Evolutionary conservation across 2,797 vertebrate genomes (phyloP), one percentile per base, ranked within the genome.

Genomic region (Poeciliopsis turneri): DNA sequence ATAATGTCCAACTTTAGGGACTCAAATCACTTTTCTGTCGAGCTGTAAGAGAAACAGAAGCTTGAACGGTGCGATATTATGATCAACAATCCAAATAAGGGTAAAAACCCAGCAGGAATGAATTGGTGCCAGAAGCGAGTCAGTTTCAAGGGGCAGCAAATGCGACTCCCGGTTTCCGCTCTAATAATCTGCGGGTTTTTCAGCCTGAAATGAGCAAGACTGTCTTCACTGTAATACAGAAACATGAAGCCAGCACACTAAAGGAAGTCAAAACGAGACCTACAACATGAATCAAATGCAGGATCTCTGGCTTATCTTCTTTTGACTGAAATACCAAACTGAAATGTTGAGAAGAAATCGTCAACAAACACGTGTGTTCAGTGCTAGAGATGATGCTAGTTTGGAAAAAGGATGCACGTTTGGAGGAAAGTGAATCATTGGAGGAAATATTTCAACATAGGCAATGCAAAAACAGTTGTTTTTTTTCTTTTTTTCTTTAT

Each of bases 151-250:
- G 45, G 83, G 77, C 61, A 82, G 82, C 82, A 86, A 84, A 86
- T 73, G 75, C 7, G 18, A 77, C 77, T 76, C 81, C 39, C 30
- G 15, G 36, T 85, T 90, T 84, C 82, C 45, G 61, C 81, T 75
- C 75, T 81, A 66, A 57, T 75, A 70, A 78, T 86, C 80, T 82
- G 78, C 83, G 85, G n/a, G n/a, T n/a, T n/a, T 93, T 92, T 92
- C 88, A 87, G 75, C 81, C 83, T 87, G 25, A 57, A 85, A 73
- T 83, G 20, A 86, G 78, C 70, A 81, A 80, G 74, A 47, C 46
- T 78, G 76, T 74, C 79, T 86, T 85, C 86, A 86, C 57, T 55
- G 77, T 83, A 74, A 80, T 64, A 72, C 59, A 72, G 82, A 80
- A 87, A 76, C 78, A 30, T 80, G 57, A 77, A 85, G 45, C 73